Conservation (phyloP, 2,113 vertebrate genomes). For the Bagarius yarrelli region DNA sequence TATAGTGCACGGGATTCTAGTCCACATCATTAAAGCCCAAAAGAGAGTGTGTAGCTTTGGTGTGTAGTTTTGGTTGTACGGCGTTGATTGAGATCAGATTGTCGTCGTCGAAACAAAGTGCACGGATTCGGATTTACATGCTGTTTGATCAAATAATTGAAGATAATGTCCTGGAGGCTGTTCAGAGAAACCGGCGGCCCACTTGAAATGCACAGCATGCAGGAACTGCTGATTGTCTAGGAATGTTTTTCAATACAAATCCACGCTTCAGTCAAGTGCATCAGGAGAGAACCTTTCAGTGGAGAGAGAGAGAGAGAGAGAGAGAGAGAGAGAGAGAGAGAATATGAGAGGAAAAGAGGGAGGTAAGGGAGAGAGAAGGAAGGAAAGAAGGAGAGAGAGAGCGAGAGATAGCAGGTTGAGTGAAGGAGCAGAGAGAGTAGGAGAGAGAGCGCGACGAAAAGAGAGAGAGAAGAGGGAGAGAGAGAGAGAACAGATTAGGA, state of each 20-base stretch:
- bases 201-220: constrained; percentile 6
- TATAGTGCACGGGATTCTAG: too few species aligned
- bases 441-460: too few species aligned
- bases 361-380: constrained; percentile 24
- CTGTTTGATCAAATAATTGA: constrained; percentile 31
- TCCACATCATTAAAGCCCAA: neutral
- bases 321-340: constrained; percentile 22
- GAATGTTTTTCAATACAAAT: constrained; percentile 30
- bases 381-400: constrained; percentile 16
- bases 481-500: too few species aligned
- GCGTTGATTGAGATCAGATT: neutral
- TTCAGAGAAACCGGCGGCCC: neutral
- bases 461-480: too few species aligned
- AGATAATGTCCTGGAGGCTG: neutral
- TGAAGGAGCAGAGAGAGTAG: too few species aligned
- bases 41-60: neutral
- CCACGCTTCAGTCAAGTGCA: constrained; percentile 33
- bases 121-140: neutral
- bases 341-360: too few species aligned
- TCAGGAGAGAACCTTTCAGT: neutral
- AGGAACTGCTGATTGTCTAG: constrained; percentile 6
- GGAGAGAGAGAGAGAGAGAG: neutral
- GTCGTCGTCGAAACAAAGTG: neutral
- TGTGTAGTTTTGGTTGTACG: neutral
- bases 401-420: too few species aligned